phyloP scores from a whole-genome alignment of 1,140 invertebrate genomes.

The Seison nebaliae region DNA sequence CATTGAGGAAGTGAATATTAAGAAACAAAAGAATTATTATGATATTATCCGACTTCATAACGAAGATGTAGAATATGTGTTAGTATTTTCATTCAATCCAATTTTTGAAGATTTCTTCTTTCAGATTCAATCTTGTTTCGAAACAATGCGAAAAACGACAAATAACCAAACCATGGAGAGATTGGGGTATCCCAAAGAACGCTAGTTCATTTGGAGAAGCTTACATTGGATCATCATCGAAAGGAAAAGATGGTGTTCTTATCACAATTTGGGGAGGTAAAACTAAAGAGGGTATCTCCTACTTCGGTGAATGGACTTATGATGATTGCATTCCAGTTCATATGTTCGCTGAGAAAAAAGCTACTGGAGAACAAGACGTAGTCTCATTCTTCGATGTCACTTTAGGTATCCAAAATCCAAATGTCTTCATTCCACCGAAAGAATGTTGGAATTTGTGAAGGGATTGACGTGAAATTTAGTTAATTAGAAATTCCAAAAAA shows the following conservation, averaged over 20 bases:
- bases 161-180: slow-evolving; percentile 18
- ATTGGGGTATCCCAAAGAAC: slow-evolving; percentile 17
- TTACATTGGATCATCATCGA: slow-evolving; percentile 17
- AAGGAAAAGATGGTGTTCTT: slow-evolving; percentile 12
- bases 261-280: slow-evolving; percentile 6
- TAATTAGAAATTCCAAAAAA: too few relatives aligned
- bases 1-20: slow-evolving; percentile 16
- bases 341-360: neutral
- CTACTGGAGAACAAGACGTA: slow-evolving; percentile 1
- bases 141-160: slow-evolving; percentile 17
- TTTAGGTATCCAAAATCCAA: slow-evolving; percentile 20
- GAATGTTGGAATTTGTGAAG: slow-evolving; percentile 15
- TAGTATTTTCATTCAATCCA: too few relatives aligned
- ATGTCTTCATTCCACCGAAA: slow-evolving; percentile 20
- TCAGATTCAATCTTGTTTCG: slow-evolving; percentile 17
- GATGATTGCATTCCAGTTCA: slow-evolving; percentile 17
- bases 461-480: too few relatives aligned
- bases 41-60: slow-evolving; percentile 20
- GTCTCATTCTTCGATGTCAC: slow-evolving; percentile 19
- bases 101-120: too few relatives aligned
- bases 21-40: slow-evolving; percentile 15
- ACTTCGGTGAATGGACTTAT: slow-evolving; percentile 15
- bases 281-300: neutral
- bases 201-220: slow-evolving; percentile 17
- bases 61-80: slow-evolving; percentile 19